Conservation (phyloP, 2,797 vertebrate species). For the Lepus oiostolus region DNA sequence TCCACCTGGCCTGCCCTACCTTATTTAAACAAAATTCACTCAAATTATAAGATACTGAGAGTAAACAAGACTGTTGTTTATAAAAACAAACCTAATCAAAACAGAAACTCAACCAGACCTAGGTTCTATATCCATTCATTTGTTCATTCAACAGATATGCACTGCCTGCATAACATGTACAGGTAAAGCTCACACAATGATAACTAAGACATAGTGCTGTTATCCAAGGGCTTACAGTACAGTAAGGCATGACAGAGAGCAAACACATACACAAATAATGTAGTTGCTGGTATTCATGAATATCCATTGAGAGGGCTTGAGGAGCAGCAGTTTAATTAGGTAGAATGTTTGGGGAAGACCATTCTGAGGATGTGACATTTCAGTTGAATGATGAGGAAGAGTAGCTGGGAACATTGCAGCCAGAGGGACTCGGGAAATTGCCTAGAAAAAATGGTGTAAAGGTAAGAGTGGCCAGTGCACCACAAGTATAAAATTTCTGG, state of each 20-base stretch:
- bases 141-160: background rate
- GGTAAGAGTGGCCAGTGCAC: background rate
- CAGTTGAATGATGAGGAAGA: background rate
- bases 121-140: background rate
- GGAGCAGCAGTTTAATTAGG: background rate
- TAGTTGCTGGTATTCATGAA: background rate
- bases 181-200: background rate
- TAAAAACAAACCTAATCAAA: background rate
- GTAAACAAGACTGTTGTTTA: background rate
- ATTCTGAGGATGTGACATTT: background rate
- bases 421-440: background rate
- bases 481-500: background rate
- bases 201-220: background rate
- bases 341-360: background rate
- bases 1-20: background rate
- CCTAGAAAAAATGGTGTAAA: background rate
- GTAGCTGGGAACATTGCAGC: background rate
- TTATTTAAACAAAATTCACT: slow-evolving; percentile 48
- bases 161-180: background rate
- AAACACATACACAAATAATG: background rate
- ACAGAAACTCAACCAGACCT: background rate
- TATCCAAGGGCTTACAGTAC: background rate
- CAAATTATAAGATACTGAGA: background rate
- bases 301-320: background rate
- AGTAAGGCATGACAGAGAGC: background rate